Percentiles rank a stretch among this genome's conserved stretches.
Conservation (phyloP, 2,888 invertebrate genomes). For the Hecatera dysodea region DNA sequence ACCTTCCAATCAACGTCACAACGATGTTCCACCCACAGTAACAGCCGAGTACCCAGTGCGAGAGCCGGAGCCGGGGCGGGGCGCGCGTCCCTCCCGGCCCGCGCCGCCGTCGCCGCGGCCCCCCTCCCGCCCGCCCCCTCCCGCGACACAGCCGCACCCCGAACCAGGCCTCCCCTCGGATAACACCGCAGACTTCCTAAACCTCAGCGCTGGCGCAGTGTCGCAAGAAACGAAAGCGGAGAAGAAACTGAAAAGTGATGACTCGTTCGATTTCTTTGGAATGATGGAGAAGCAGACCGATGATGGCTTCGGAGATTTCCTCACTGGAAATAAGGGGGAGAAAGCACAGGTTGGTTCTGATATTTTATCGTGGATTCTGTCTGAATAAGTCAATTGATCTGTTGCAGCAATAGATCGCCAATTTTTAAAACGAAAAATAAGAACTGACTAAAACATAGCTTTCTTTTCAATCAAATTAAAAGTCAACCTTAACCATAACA, state of each 20-base stretch:
- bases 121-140: conserved; percentile 70
- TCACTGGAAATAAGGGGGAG: conserved; percentile 77
- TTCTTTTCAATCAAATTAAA: neutral
- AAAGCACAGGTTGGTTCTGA: conserved; percentile 69
- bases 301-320: conserved; percentile 87
- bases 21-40: conserved; percentile 71
- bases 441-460: too few relatives aligned
- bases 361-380: neutral
- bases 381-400: neutral
- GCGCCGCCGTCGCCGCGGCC: conserved; percentile 71
- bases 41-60: conserved; percentile 81
- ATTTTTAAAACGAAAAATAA: neutral
- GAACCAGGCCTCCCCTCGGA: conserved; percentile 69
- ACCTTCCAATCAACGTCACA: too few relatives aligned
- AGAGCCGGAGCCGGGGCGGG: conserved; percentile 75
- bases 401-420: neutral
- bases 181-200: conserved; percentile 82
- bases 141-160: conserved; percentile 60
- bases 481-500: neutral
- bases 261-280: conserved; percentile 92
- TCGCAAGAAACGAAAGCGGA: conserved; percentile 64
- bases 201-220: conserved; percentile 73
- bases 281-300: conserved; percentile 90
- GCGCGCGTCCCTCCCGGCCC: conserved; percentile 76
- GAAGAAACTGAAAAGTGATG: conserved; percentile 82